Conservation (phyloP, 92 coral and sea anemone genomes). For the Umimayanthus kanabou region DNA sequence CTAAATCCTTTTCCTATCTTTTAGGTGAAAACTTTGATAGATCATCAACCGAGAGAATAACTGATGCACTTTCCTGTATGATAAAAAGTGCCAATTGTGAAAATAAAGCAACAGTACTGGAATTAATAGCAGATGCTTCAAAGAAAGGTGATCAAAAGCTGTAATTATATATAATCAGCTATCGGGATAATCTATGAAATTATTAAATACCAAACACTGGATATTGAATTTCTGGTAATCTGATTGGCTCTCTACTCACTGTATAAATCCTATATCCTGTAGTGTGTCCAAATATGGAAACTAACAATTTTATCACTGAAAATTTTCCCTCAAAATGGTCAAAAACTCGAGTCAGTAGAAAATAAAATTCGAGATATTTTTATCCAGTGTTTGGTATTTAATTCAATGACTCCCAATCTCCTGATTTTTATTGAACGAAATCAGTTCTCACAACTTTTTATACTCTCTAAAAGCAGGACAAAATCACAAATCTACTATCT, state of each 20-base stretch:
- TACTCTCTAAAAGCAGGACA: neutral
- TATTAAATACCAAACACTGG: too few species aligned
- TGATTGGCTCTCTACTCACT: too few species aligned
- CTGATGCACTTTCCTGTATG: constrained; percentile 18
- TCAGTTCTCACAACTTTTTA: neutral
- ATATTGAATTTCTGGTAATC: too few species aligned
- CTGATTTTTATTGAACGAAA: neutral
- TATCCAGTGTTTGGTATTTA: too few species aligned
- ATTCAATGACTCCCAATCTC: neutral
- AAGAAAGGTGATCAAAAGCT: constrained; percentile 8
- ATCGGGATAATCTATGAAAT: neutral
- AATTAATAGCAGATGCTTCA: constrained; percentile 37
- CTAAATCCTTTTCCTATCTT: neutral
- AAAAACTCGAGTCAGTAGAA: too few species aligned
- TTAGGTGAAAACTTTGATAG: constrained; percentile 22
- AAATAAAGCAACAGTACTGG: constrained; percentile 28
- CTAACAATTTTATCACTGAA: too few species aligned
- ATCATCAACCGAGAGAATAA: constrained; percentile 6
- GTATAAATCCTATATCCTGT: too few species aligned
- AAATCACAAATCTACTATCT: neutral
- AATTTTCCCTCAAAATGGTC: too few species aligned
- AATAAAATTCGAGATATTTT: too few species aligned
- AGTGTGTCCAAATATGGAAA: too few species aligned
- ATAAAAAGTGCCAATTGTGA: constrained; percentile 10
- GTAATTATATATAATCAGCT: too few species aligned